Percentiles rank a stretch among this genome's conserved stretches.
These are phyloP conservation scores for Falco rusticolus DNA, from an alignment of 2,797 vertebrate genomes.

Conservation along the genomic window DNA sequence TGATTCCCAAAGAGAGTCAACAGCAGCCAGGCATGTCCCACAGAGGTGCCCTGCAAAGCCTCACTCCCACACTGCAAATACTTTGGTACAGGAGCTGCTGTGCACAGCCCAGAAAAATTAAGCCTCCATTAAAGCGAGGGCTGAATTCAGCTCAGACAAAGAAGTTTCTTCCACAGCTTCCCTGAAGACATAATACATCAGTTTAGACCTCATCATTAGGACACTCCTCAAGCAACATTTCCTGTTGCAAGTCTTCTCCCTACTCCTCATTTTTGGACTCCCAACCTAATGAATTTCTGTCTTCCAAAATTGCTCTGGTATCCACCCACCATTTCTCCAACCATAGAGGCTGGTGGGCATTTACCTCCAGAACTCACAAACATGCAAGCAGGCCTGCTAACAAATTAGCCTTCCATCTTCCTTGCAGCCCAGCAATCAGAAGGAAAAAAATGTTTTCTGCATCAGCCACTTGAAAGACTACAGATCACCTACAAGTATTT, in stretches of 20 bases:
- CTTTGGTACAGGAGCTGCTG: background rate
- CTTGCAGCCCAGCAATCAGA: background rate
- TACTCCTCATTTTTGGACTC: background rate
- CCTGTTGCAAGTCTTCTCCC: background rate
- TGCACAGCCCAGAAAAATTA: background rate
- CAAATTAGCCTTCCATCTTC: conserved; percentile 61
- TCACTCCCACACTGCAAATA: background rate
- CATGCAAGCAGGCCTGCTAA: background rate
- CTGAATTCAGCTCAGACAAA: background rate
- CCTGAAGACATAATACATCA: background rate
- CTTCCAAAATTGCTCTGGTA: background rate
- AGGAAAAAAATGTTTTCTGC: background rate
- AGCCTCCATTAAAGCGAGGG: fast-evolving
- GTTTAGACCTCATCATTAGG: background rate
- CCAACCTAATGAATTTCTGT: background rate
- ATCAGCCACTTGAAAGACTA: conserved; percentile 15
- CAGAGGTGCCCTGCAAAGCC: background rate
- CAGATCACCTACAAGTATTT: conserved; percentile 57
- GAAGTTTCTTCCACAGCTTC: background rate
- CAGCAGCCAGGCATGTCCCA: background rate
- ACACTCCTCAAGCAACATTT: background rate
- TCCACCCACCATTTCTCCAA: background rate
- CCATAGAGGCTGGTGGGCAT: background rate
- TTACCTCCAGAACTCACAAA: background rate
- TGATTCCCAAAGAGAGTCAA: background rate